phyloP scores from a whole-genome alignment of 2,888 invertebrate species.

The Seira musarum region DNA sequence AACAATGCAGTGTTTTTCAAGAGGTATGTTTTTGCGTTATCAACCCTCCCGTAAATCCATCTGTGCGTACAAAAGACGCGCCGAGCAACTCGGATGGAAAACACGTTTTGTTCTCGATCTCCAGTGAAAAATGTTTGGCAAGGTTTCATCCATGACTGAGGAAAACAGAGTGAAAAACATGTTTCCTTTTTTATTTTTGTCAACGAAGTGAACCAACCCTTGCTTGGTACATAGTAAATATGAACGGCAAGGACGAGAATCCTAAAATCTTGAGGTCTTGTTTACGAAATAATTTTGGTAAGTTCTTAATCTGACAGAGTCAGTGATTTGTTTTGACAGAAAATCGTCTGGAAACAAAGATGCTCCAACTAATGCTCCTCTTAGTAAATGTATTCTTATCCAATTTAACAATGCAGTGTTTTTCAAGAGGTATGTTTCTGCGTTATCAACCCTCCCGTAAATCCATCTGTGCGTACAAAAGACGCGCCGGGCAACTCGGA shows the following conservation, averaged over 20 bases:
- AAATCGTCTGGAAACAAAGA: neutral
- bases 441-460: slow-evolving; percentile 4
- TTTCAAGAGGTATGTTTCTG: neutral
- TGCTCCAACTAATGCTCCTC: too few species aligned
- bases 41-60: neutral
- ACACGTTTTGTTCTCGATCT: slow-evolving; percentile 8
- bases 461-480: neutral
- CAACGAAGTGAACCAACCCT: too few species aligned
- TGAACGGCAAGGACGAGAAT: too few species aligned
- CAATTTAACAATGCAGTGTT: slow-evolving; percentile 3
- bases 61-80: neutral
- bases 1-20: neutral
- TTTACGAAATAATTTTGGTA: neutral
- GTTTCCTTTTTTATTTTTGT: slow-evolving; percentile 10
- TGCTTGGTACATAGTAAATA: too few species aligned
- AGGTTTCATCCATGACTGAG: neutral
- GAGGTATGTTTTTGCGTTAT: slow-evolving; percentile 9
- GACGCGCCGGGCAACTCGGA: neutral
- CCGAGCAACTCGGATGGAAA: slow-evolving; percentile 2
- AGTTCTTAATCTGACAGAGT: neutral
- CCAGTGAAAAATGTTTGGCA: neutral
- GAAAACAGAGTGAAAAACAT: slow-evolving; percentile 13
- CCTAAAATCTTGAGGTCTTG: too few species aligned
- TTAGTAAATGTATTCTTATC: slow-evolving; percentile 5
- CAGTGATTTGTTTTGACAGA: slow-evolving; percentile 4